Evolutionary conservation across 92 coral and sea anemone species (phyloP), one percentile per base, ranked within the genome.

Genomic region (Zoanthus sansibaricus): DNA sequence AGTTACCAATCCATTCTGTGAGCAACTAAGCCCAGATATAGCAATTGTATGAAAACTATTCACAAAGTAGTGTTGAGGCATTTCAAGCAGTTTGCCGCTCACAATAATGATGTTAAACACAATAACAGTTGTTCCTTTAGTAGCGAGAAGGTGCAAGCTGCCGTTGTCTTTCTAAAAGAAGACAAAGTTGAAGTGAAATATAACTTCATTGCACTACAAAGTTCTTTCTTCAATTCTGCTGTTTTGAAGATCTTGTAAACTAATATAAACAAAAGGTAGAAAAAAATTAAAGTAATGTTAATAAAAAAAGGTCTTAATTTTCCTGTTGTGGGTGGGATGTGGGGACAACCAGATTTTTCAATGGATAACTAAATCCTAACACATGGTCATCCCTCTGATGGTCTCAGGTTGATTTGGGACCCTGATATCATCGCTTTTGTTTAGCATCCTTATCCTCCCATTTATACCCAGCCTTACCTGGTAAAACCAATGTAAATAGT

Each of bases 1-100:
- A 84, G 33, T 86, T 67, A 86, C 44, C 59, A 89, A 72, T n/a
- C 94, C 94, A 62, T 51, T 77, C 30, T 72, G 79, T 68, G 94
- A 62, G 68, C 93, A 86, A 3, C 79, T 61, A 44, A 93, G 73
- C 21, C 94, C 96, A 33, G 94, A 88, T 48, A 93, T 89, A 7
- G 85, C 87, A 79, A 93, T 54, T 71, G 88, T 76, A 79, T 93
- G 96, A 42, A 91, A 78, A 54, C 92, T 90, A 45, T 70, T 80
- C 46, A 80, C 85, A 80, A 80, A 66, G 59, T 54, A 80, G 20
- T 80, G 85, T 52, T 80, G 85, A 7, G 85, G 85, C 59, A 80
- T 80, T 66, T 67, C 31, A 15, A 18, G 46, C 62, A 80, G 75
- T 30, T 25, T 47, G 14, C 85, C 85, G 47, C 66, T 67, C 62